These are phyloP conservation scores for Bungarus multicinctus DNA, from an alignment of 2,113 vertebrate species.

Conservation along the genomic window DNA sequence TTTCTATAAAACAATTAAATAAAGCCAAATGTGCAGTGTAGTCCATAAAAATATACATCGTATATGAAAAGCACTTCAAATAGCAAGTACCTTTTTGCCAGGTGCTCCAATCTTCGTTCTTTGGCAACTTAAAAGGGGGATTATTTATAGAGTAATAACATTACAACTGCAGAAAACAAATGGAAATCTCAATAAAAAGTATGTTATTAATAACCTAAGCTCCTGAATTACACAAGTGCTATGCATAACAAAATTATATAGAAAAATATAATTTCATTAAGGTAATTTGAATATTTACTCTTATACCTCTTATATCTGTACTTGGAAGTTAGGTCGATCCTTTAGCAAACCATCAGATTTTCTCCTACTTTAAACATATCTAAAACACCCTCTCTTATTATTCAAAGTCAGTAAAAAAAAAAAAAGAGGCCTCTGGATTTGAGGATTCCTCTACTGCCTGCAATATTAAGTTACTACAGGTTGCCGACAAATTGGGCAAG, in stretches of 20 bases:
- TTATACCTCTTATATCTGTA: slow-evolving; percentile 64
- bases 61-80: slow-evolving; percentile 68
- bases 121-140: slow-evolving; percentile 53
- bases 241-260: slow-evolving; percentile 69
- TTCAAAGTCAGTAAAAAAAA: neutral
- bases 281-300: slow-evolving; percentile 69
- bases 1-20: slow-evolving; percentile 46
- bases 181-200: slow-evolving; percentile 62
- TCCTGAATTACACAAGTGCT: slow-evolving; percentile 72
- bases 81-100: slow-evolving; percentile 67
- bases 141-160: slow-evolving; percentile 66
- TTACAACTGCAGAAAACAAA: slow-evolving; percentile 62
- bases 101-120: slow-evolving; percentile 57
- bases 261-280: slow-evolving; percentile 73
- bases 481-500: slow-evolving; percentile 92
- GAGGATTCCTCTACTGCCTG: slow-evolving; percentile 45
- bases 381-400: slow-evolving; percentile 53
- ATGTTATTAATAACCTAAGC: slow-evolving; percentile 53
- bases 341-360: slow-evolving; percentile 62
- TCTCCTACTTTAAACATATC: slow-evolving; percentile 56
- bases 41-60: slow-evolving; percentile 62
- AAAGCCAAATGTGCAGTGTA: slow-evolving; percentile 61
- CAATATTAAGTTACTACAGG: slow-evolving; percentile 71
- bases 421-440: neutral
- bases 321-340: slow-evolving; percentile 58